Evolutionary conservation across 2,113 vertebrate species (phyloP), one percentile per base, ranked within the genome.

Genomic region (Myotis lucifugus): DNA sequence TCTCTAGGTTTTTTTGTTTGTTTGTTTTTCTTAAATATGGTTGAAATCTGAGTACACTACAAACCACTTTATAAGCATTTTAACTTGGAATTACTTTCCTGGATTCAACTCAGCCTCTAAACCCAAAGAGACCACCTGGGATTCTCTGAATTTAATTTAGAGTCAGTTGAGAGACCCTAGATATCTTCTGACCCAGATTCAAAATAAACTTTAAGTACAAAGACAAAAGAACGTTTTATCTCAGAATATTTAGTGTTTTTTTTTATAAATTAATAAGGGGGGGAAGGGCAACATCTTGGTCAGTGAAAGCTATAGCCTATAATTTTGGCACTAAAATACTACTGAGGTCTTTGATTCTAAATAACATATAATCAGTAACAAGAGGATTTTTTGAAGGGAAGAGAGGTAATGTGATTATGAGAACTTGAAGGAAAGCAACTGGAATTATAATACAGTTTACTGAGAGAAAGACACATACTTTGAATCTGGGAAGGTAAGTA

Each of bases 171-270:
- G 23, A 79, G 12, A 40, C 19, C 17, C 64, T 77, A 90, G 89
- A 0, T 83, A 93, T 46, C 54, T 86, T 81, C 37, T 88, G 59
- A 89, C 19, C 23, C 23, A 81, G n/a, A 79, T 54, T 79, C 12
- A 96, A 94, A 95, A 94, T 74, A 94, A 94, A 66, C 4, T 23
- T 87, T 50, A 79, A 79, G 15, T 34, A 73, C 7, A 95, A 97
- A 85, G 52, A 96, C 86, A 34, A 91, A 94, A 95, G 40, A 90
- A 70, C 2, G 34, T 14, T 83, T 93, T 84, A 90, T 32, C 17
- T 59, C 61, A 82, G 52, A 78, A 6, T 67, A 89, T 12, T 88
- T 14, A 96, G 19, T 79, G 21, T n/a, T 94, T 48, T 94, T 48
- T 37, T 74, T 14, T 37, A 92, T 52, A 70, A 77, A 69, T 29